Evolutionary conservation across 2,888 invertebrate genomes (phyloP), one percentile per base, ranked within the genome.

Genomic region (Serripes groenlandicus): DNA sequence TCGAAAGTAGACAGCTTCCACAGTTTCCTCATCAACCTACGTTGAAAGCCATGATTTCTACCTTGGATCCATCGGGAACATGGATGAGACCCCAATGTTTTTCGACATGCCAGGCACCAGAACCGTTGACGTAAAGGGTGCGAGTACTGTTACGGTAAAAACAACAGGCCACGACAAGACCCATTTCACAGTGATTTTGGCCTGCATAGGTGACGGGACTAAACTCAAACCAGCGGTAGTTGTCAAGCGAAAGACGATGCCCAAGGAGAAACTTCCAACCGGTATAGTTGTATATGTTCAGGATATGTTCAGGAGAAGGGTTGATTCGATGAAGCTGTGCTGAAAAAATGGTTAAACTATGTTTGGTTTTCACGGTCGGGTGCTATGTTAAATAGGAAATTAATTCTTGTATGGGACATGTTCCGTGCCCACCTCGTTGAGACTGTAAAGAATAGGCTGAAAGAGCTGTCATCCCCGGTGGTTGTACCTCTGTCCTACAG

Each of bases 221-320:
- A 87, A 87, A 71, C 66, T 87, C 18, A 79, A 75, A 60, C 83
- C 83, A 18, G 77, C 78, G 42, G 68, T 80, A 1, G 78, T 87
- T 18, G 84, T 87, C 54, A 86, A 66, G 21, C 72, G 62, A n/a
- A 83, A 83, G 35, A 88, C 83, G 15, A 75, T 77, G 66, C 78
- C 81, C 18, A 77, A 84, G 34, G 83, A 80, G 35, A 80, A 83
- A 58, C 30, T 83, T 1, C 76, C 77, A 21, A 64, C 23, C 18
- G 80, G 64, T 37, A 71, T 84, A 37, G 56, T 60, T 11, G 74
- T 78, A 15, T 34, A 32, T 21, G 73, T 76, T 3, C 75, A 73
- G 28, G n/a, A n/a, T n/a, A n/a, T n/a, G n/a, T n/a, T n/a, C n/a
- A n/a, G n/a, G 49, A 42, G 23, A 80, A 83, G 60, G 83, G 77